Base-by-base conservation (phyloP, 1,140 invertebrate genomes). In the Pseudoatta argentina region DNA sequence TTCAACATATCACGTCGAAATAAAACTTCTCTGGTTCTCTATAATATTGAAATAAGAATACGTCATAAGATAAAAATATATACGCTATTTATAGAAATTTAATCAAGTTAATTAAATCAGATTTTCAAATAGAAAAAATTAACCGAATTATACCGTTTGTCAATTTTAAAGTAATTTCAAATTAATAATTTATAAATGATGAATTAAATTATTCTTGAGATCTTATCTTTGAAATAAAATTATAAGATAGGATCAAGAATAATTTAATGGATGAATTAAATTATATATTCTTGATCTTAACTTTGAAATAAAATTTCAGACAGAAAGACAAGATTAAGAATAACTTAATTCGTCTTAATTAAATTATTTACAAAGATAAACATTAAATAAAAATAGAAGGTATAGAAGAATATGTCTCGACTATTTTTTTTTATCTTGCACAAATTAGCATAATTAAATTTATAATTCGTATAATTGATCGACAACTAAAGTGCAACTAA, bases 381-480 rank as follows among this genome's bases (percentile, higher is more conserved):
- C 10, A 27, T 79, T 10, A 24, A 63, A 10, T 24, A 51, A 48
- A 69, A 79, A 66, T 10, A 7, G 7, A 18, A 69, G 7, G 34
- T 24, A 21, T 14, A 0, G 24, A 24, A 24, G 24, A 24, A 24
- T 24, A 24, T 24, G 24, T 71, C 30, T 10, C 1, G 4, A 51
- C 7, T 69, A 24, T 34, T 51, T 16, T 55, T 67, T 67, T 72
- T 72, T 24, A 57, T 30, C 24, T 34, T 18, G 6, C 24, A 21
- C 34, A 14, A 48, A 51, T 82, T 72, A 24, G n/a, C 18, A 7
- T 44, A 69, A 69, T 69, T 81, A 81, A 69, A 82, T 73, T 61
- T 61, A 44, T 67, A 34, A 34, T 34, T 64, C 12, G 10, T n/a
- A 64, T 34, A 63, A 2, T 64, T 67, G n/a, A 66, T 44, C 64